Base-by-base conservation (phyloP, 2,888 invertebrate genomes). In the Hyposoter dolosus region DNA sequence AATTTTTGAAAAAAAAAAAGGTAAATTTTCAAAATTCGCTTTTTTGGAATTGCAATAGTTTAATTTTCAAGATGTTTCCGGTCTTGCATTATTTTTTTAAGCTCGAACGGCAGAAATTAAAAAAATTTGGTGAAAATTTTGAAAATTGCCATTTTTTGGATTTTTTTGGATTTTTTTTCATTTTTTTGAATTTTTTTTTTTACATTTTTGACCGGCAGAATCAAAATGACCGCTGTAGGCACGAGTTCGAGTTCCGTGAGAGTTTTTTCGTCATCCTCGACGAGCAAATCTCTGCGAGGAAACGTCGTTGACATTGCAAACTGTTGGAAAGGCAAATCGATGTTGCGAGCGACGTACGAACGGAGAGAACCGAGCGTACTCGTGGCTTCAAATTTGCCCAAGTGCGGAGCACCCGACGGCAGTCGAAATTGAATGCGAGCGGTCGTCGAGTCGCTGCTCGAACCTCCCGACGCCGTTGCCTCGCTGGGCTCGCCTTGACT, bases 351-450 rank as follows among this genome's bases (percentile, higher is more conserved):
- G 5, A 96, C 95, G 86, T 96, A 96, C 0, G 93, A 88, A 47
- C 95, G 94, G 66, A 96, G 94, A 32, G 95, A 95, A 0, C 94
- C 94, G 3, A 99, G 94, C 0, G 96, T 96, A 32, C 96, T 96
- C 63, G 95, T 95, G 0, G 96, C 96, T 45, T 96, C 95, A 93
- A 99, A 98, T 88, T 96, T 96, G 47, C 97, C 96, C 3, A 96
- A 96, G 87, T 96, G 95, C 0, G 96, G 95, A 0, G 96, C 95
- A 0, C 98, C 98, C 93, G 98, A 97, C 0, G 98, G 97, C 88
- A 98, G 92, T 90, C 97, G 97, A 93, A 99, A 98, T 95, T 98
- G 98, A 56, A 99, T 96, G 77, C 98, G 95, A 0, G 97, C 95
- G 56, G 94, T 93, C 87, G 96, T 95, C 17, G 77, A 60, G 23